A percentile compares a stretch with the other conserved stretches of the same genome.
Evolutionary conservation across 2,888 invertebrate genomes (phyloP).

Genomic region (Automeris io): DNA sequence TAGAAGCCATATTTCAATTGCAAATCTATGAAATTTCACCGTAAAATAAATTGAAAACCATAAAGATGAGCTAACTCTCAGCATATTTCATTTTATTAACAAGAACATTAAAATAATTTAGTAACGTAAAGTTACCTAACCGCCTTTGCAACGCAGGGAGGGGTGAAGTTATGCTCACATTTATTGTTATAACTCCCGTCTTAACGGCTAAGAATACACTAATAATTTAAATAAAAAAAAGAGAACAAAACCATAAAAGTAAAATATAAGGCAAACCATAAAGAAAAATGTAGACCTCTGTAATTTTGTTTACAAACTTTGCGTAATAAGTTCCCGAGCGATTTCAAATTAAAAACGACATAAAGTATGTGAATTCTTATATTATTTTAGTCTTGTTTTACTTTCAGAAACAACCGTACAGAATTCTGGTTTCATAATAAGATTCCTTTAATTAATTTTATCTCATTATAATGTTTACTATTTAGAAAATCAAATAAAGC

Average conservation of each 20-base stretch:
- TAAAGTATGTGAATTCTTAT: constrained; percentile 17
- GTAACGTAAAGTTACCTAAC: neutral
- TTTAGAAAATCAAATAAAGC: no score
- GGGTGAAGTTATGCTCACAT: neutral
- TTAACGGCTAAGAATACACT: neutral
- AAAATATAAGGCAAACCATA: constrained; percentile 30
- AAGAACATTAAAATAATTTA: neutral
- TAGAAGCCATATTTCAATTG: no score
- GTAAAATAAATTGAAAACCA: constrained; percentile 24
- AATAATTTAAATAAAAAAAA: neutral
- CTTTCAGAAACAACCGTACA: no score
- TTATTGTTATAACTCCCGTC: neutral
- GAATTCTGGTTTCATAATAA: no score
- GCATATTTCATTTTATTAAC: neutral
- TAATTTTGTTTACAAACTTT: constrained; percentile 44
- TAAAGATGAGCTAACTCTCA: constrained; percentile 25
- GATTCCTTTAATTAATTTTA: no score
- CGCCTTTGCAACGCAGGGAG: neutral
- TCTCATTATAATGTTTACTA: no score
- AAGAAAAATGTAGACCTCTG: constrained; percentile 31
- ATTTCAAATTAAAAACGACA: constrained; percentile 14
- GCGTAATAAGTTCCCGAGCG: constrained; percentile 24
- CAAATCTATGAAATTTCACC: no score
- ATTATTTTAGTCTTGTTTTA: no score
- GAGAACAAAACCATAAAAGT: constrained; percentile 27